phyloP scores from a whole-genome alignment of 2,113 vertebrate species.

The Petroica traversi region DNA sequence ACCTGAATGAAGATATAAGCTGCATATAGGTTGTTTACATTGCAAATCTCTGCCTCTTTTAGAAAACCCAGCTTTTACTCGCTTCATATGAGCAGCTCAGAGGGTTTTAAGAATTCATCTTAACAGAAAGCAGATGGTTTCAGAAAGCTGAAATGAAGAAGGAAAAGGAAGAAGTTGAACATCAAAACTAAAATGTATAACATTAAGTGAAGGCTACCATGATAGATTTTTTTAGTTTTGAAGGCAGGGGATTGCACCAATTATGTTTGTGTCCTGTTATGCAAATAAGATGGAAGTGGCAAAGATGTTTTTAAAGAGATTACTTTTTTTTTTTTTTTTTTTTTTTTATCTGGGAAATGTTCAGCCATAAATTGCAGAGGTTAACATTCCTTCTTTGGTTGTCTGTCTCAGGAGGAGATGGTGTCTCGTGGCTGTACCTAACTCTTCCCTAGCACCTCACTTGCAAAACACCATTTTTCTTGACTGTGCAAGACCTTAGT shows the following conservation, averaged over 20 bases:
- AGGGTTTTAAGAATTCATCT: constrained; percentile 43
- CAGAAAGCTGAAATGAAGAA: constrained; percentile 46
- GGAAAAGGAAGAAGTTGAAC: not conserved
- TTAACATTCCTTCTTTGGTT: not conserved
- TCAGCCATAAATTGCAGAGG: not conserved
- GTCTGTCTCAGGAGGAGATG: not conserved
- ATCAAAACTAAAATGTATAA: not conserved
- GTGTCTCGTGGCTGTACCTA: not conserved
- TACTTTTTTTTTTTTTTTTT: not conserved
- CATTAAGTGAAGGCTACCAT: not conserved
- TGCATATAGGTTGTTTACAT: constrained; percentile 46
- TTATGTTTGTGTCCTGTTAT: not conserved
- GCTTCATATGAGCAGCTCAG: constrained; percentile 25
- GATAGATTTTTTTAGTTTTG: not conserved
- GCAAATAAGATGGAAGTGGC: not conserved
- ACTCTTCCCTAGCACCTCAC: not conserved
- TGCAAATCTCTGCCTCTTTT: constrained; percentile 38
- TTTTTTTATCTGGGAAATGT: not conserved
- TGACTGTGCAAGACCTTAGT: not conserved
- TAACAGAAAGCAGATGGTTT: constrained; percentile 66
- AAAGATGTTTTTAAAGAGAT: not conserved
- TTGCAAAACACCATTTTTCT: not conserved
- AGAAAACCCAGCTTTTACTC: constrained; percentile 39
- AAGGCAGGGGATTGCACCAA: not conserved
- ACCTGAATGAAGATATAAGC: constrained; percentile 56